Evolutionary conservation across 2,797 vertebrate genomes (phyloP).

Genomic region (Poeciliopsis turneri): DNA sequence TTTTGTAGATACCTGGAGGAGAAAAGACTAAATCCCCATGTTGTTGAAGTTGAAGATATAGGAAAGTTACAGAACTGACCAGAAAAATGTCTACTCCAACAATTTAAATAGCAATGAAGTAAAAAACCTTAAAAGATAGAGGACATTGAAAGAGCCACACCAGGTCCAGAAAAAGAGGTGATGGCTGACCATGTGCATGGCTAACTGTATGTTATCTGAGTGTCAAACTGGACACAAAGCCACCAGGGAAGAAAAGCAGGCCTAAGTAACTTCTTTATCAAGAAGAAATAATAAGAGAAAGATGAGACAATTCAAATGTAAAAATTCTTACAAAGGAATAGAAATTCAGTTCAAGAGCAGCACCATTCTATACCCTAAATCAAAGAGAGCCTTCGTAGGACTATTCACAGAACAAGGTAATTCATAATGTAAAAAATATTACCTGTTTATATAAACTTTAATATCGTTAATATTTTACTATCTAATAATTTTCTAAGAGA

Average conservation of each 20-base stretch:
- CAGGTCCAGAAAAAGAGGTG: background rate
- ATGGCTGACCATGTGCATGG: background rate
- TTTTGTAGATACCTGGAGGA: background rate
- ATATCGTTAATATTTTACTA: background rate
- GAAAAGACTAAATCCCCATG: background rate
- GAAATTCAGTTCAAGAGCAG: background rate
- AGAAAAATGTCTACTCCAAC: background rate
- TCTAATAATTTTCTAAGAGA: background rate
- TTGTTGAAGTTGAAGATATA: background rate
- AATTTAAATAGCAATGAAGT: background rate
- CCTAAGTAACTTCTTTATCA: background rate
- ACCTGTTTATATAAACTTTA: background rate
- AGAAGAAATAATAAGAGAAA: background rate
- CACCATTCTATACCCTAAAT: background rate
- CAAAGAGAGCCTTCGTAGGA: background rate
- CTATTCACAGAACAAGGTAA: background rate
- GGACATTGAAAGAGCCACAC: background rate
- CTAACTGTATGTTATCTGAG: background rate
- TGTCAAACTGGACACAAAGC: background rate
- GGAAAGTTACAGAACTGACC: background rate
- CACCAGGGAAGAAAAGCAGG: background rate
- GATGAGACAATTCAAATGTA: background rate
- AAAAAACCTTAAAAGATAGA: background rate
- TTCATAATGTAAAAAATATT: background rate
- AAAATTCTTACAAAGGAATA: background rate